Conservation (phyloP, 2,888 invertebrate genomes). For the Strigamia crassipes region DNA sequence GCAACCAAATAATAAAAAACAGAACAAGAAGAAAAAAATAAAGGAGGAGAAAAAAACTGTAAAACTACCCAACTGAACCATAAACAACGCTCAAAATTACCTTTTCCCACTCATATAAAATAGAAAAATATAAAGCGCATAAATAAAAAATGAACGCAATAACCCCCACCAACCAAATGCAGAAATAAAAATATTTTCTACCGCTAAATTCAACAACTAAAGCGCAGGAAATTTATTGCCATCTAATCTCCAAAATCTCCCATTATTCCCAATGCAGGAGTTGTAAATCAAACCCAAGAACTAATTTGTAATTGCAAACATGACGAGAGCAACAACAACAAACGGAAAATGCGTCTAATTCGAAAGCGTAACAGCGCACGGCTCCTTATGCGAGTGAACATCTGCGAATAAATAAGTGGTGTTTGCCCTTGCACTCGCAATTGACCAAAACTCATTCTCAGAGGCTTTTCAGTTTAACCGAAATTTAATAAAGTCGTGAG, state of each 20-base stretch:
- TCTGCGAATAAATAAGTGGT: neutral
- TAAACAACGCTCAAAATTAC: constrained; percentile 4
- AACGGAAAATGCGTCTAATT: no score
- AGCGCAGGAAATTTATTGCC: constrained; percentile 5
- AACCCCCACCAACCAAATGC: neutral
- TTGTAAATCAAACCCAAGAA: neutral
- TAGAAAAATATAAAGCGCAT: neutral
- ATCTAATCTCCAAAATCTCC: neutral
- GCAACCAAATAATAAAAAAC: neutral
- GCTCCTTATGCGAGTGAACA: neutral
- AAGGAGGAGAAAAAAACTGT: neutral
- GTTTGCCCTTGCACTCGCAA: neutral
- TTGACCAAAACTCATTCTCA: constrained; percentile 6
- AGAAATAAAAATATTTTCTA: neutral
- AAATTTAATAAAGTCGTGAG: constrained; percentile 30
- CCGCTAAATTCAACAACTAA: neutral
- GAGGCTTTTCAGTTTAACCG: neutral
- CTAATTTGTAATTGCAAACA: constrained; percentile 6
- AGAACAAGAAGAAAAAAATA: no score
- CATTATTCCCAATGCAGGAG: neutral
- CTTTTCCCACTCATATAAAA: neutral
- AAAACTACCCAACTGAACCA: neutral
- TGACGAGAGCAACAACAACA: constrained; percentile 1
- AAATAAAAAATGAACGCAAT: neutral
- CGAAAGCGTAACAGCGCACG: neutral